These are phyloP conservation scores for Furcifer pardalis DNA, from an alignment of 2,797 vertebrate genomes.

Conservation along the genomic window DNA sequence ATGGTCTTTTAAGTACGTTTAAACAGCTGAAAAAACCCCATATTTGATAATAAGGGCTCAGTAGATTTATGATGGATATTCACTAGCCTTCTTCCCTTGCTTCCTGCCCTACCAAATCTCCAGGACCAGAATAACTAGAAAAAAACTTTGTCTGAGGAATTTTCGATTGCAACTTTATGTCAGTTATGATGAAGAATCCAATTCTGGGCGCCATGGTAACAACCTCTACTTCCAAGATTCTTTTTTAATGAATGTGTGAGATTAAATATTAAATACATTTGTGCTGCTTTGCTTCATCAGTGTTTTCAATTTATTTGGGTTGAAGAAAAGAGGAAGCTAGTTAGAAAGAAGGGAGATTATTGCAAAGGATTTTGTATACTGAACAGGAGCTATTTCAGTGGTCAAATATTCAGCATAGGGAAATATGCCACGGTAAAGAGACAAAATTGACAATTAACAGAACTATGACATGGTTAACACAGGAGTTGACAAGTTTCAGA, in stretches of 20 bases:
- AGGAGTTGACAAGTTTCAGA: too few species aligned
- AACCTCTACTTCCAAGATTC: rapidly evolving
- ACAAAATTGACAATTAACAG: too few species aligned
- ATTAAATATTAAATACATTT: not conserved
- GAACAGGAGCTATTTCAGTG: rapidly evolving
- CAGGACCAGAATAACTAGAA: not conserved
- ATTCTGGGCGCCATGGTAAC: rapidly evolving
- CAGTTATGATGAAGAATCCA: rapidly evolving
- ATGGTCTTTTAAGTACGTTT: not conserved
- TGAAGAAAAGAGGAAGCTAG: not conserved
- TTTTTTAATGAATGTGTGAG: not conserved
- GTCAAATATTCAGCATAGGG: not conserved
- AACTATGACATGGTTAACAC: too few species aligned
- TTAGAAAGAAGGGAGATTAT: not conserved
- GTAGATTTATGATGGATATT: rapidly evolving
- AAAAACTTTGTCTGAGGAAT: rapidly evolving
- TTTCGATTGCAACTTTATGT: rapidly evolving
- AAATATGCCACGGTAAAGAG: not conserved
- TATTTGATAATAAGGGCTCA: not conserved
- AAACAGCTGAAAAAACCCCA: not conserved
- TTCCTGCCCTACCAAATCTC: too few species aligned
- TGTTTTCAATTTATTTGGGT: rapidly evolving
- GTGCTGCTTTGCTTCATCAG: not conserved
- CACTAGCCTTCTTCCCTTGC: not conserved
- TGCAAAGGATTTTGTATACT: rapidly evolving